These are phyloP conservation scores for Bruchidius siliquastri DNA, from an alignment of 2,888 invertebrate genomes.

Conservation along the genomic window DNA sequence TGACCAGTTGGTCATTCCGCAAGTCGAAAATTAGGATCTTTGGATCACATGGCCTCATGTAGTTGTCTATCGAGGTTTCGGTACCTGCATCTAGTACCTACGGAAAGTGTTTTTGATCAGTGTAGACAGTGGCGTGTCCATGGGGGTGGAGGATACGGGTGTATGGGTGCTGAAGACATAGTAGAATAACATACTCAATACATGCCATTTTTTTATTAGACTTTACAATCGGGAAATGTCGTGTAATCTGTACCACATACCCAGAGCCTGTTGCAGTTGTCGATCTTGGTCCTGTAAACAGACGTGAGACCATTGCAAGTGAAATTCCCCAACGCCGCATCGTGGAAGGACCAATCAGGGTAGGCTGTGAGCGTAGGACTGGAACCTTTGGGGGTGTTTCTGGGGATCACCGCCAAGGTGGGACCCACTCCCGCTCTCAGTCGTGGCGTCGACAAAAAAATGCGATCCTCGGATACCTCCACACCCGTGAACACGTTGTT, in stretches of 20 bases:
- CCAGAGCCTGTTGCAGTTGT: constrained; percentile 79
- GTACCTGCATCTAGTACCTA: constrained; percentile 79
- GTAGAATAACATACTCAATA: too few species aligned
- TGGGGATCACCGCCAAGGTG: constrained; percentile 64
- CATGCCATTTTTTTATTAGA: too few species aligned
- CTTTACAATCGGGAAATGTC: too few species aligned
- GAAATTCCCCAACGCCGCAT: constrained; percentile 65
- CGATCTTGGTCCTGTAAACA: constrained; percentile 70
- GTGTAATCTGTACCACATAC: too few species aligned
- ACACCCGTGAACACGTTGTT: constrained; percentile 74
- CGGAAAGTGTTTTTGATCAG: constrained; percentile 32
- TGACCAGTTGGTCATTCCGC: constrained; percentile 63
- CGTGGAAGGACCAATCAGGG: constrained; percentile 61
- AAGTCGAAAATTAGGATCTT: constrained; percentile 78
- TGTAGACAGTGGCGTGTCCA: too few species aligned
- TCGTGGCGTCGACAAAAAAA: constrained; percentile 71
- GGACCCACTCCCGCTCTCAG: constrained; percentile 72
- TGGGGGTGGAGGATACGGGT: too few species aligned
- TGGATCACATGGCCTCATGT: constrained; percentile 65
- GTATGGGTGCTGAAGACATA: too few species aligned
- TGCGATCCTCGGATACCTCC: constrained; percentile 64
- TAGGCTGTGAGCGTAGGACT: constrained; percentile 53
- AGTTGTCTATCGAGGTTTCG: constrained; percentile 65
- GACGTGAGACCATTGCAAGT: constrained; percentile 73
- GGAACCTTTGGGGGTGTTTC: constrained; percentile 59